phyloP scores from a whole-genome alignment of 2,113 vertebrate genomes.

The Pipra filicauda region DNA sequence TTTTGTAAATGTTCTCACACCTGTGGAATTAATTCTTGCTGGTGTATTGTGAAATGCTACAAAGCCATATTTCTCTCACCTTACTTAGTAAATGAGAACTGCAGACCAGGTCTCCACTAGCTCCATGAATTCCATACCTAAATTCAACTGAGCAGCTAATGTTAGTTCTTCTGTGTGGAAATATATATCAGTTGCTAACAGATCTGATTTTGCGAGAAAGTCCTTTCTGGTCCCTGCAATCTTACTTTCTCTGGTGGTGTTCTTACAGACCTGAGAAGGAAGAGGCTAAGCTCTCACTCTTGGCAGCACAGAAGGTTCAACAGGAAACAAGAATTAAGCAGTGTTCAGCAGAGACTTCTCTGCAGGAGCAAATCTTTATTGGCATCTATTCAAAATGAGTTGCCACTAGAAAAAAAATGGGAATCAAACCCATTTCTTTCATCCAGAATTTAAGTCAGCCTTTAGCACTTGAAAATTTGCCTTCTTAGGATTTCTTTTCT shows the following conservation, averaged over 20 bases:
- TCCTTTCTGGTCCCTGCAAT: neutral
- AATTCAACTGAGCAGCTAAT: neutral
- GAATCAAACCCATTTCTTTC: neutral
- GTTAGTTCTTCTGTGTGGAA: neutral
- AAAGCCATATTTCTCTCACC: neutral
- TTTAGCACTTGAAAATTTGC: neutral
- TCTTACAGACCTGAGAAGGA: neutral
- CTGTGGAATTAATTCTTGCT: neutral
- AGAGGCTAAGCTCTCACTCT: neutral
- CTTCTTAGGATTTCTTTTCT: neutral
- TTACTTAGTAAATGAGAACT: neutral
- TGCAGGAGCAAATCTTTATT: slow-evolving; percentile 19
- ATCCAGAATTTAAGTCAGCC: neutral
- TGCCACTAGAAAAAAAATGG: neutral
- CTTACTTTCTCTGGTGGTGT: neutral
- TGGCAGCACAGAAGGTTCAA: neutral
- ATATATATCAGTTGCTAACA: neutral
- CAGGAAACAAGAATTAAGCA: slow-evolving; percentile 20
- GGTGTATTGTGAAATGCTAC: neutral
- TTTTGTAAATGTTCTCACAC: neutral
- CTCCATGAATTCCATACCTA: neutral
- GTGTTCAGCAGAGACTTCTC: slow-evolving; percentile 11
- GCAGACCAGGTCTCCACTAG: neutral
- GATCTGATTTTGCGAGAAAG: neutral
- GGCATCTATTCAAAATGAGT: slow-evolving; percentile 22